These are phyloP conservation scores for Microplitis deprimator DNA, from an alignment of 2,888 invertebrate genomes.

Conservation along the genomic window DNA sequence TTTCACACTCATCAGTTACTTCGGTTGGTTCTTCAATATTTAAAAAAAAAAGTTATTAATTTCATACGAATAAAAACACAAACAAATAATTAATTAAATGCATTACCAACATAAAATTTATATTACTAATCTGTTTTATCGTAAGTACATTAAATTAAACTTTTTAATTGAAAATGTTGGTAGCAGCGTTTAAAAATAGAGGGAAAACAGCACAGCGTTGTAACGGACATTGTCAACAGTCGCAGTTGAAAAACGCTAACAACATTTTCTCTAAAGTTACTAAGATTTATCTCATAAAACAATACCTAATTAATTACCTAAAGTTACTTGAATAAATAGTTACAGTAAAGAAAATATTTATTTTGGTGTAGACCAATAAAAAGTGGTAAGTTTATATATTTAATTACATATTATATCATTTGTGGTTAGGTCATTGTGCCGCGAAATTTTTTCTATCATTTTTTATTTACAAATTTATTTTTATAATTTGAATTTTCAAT, in stretches of 20 bases:
- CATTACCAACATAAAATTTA: too few species aligned
- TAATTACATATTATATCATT: background rate
- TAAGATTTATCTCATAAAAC: background rate
- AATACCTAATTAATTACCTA: background rate
- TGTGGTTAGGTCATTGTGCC: background rate
- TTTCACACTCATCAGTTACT: too few species aligned
- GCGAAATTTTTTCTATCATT: background rate
- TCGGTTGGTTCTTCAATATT: too few species aligned
- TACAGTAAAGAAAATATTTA: background rate
- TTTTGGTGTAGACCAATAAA: background rate
- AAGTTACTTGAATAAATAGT: background rate
- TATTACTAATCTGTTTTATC: background rate
- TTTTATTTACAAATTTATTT: background rate
- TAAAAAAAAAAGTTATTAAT: too few species aligned
- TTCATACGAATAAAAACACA: too few species aligned
- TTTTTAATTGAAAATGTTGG: constrained; percentile 10
- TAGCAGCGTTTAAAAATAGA: constrained; percentile 40
- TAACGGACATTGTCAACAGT: background rate
- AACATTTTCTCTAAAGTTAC: background rate
- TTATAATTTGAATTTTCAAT: background rate
- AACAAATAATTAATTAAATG: too few species aligned
- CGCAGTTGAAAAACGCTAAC: background rate
- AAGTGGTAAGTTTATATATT: background rate
- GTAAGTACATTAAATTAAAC: background rate
- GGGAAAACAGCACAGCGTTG: constrained; percentile 50